Conservation (phyloP, 2,113 vertebrate genomes). For the Synodontis membranacea region DNA sequence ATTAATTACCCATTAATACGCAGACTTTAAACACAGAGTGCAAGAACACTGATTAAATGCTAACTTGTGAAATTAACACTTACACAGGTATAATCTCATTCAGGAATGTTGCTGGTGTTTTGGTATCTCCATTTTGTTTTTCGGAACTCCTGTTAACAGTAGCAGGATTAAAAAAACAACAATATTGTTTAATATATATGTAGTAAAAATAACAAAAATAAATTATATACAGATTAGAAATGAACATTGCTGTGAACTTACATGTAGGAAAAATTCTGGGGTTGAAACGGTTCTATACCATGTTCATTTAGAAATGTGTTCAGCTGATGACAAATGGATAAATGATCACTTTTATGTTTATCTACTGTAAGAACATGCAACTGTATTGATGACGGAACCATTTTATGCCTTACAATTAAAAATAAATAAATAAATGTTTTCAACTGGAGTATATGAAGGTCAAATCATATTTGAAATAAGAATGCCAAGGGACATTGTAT, state of each 20-base stretch:
- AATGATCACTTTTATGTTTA: not conserved
- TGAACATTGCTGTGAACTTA: not conserved
- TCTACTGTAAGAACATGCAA: too few species aligned
- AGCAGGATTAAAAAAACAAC: not conserved
- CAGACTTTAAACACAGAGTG: not conserved
- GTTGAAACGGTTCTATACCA: not conserved
- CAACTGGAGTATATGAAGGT: too few species aligned
- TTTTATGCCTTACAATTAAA: too few species aligned
- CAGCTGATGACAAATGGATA: not conserved
- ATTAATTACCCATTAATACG: not conserved
- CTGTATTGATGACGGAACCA: too few species aligned
- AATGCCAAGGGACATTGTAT: too few species aligned
- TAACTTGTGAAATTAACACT: too few species aligned
- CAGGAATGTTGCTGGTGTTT: not conserved
- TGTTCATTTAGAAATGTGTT: not conserved
- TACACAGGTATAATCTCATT: too few species aligned
- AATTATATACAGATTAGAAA: not conserved
- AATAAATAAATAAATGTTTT: too few species aligned
- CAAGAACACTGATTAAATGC: not conserved
- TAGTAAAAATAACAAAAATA: not conserved
- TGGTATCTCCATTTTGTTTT: conserved; percentile 1
- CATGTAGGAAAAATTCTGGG: not conserved
- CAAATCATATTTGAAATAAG: too few species aligned
- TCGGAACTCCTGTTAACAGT: not conserved
- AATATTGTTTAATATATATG: not conserved